phyloP scores from a whole-genome alignment of 2,113 vertebrate species.

The Bubo blakistoni region DNA sequence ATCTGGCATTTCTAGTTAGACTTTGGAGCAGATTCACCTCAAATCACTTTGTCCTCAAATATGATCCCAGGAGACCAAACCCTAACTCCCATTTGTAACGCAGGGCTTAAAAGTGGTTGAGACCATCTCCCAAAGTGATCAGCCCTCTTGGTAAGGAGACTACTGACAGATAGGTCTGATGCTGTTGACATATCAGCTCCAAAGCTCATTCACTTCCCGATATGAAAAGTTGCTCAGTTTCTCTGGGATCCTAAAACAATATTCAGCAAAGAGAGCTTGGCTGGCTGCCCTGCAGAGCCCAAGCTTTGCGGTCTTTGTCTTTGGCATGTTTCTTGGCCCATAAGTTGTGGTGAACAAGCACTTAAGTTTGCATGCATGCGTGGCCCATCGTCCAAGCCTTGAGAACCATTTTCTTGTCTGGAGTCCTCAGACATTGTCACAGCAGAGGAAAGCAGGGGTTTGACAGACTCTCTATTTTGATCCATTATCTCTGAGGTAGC shows the following conservation, averaged over 20 bases:
- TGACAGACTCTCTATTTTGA: not conserved
- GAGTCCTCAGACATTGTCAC: not conserved
- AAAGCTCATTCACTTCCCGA: not conserved
- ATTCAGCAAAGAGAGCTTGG: not conserved
- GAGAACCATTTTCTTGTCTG: not conserved
- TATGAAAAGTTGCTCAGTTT: not conserved
- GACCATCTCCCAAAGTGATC: not conserved
- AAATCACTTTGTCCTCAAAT: not conserved
- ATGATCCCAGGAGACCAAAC: not conserved
- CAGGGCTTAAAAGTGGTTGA: not conserved
- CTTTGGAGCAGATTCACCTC: not conserved
- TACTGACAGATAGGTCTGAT: not conserved
- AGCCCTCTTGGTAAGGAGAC: not conserved
- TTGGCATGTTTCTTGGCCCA: not conserved
- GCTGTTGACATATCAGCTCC: not conserved
- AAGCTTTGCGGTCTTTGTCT: not conserved
- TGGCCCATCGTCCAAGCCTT: not conserved
- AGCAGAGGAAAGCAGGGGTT: not conserved
- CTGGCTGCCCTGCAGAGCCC: not conserved
- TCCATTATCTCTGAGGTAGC: not conserved
- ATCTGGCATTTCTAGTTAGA: not conserved
- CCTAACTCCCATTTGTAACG: not conserved
- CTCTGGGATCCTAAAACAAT: not conserved
- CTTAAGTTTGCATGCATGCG: too few species aligned
- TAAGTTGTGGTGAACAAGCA: not conserved